phyloP scores from a whole-genome alignment of 2,113 vertebrate species.

The Greenwoodochromis staneri region DNA sequence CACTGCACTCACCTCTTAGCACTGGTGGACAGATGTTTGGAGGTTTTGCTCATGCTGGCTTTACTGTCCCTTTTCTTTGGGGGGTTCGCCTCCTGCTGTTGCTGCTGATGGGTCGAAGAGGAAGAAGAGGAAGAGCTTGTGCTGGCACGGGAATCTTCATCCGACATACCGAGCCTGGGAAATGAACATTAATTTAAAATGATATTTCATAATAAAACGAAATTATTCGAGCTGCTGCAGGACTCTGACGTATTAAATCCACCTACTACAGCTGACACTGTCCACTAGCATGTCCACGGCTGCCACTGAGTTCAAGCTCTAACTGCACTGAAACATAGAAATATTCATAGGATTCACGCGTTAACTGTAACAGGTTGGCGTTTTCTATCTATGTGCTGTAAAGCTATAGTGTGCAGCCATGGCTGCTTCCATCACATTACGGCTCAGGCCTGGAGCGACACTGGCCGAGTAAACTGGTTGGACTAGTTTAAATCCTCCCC shows the following conservation, averaged over 20 bases:
- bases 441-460: not conserved
- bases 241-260: not conserved
- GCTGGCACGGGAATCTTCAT: slow-evolving; percentile 98
- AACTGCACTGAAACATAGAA: not conserved
- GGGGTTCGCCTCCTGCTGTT: slow-evolving; percentile 75
- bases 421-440: not conserved
- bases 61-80: slow-evolving; percentile 91
- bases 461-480: not conserved
- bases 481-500: not conserved
- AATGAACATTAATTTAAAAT: not conserved
- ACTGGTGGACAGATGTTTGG: slow-evolving; percentile 94
- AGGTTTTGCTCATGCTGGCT: slow-evolving; percentile 97
- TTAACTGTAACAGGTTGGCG: not conserved
- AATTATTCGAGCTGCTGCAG: not conserved
- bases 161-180: slow-evolving; percentile 86
- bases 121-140: slow-evolving; percentile 91
- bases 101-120: slow-evolving; percentile 76
- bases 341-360: not conserved
- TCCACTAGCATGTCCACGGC: not conserved
- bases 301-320: not conserved
- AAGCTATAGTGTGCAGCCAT: not conserved
- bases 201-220: not conserved
- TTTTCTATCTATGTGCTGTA: not conserved
- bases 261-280: not conserved
- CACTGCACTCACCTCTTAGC: slow-evolving; percentile 81